Evolutionary conservation across 2,888 invertebrate genomes (phyloP).

Genomic region (Xestia c-nigrum): DNA sequence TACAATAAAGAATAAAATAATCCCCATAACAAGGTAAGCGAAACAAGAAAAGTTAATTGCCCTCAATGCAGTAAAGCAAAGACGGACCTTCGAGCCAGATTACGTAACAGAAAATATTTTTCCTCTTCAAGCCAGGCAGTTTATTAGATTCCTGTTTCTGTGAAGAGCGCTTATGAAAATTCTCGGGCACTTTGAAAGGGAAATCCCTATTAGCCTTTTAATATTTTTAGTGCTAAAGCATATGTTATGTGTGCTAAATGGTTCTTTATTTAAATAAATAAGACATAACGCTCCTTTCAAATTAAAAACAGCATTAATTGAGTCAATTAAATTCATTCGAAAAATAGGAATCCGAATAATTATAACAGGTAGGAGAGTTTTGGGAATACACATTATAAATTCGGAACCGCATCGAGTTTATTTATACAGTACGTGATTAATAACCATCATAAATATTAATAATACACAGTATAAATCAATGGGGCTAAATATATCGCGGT

Average conservation of each 20-base stretch:
- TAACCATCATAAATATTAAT: constrained; percentile 52
- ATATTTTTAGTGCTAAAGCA: background rate
- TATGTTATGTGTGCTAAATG: background rate
- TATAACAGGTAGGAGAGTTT: constrained; percentile 11
- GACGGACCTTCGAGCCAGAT: constrained; percentile 1
- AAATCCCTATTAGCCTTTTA: background rate
- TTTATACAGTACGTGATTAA: constrained; percentile 46
- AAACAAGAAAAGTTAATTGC: constrained; percentile 13
- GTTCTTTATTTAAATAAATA: background rate
- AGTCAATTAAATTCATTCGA: background rate
- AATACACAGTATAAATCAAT: constrained; percentile 42
- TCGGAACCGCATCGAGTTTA: constrained; percentile 13
- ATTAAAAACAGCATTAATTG: background rate
- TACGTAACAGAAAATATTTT: constrained; percentile 1
- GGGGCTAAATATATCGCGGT: constrained; percentile 35
- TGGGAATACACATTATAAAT: constrained; percentile 23
- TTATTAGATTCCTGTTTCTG: constrained; percentile 14
- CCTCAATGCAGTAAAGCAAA: constrained; percentile 13
- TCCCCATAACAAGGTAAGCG: background rate
- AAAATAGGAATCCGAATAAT: background rate
- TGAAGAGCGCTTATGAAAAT: background rate
- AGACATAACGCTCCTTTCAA: background rate
- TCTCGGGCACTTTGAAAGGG: background rate
- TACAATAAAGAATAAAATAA: background rate
- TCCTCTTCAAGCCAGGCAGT: background rate